Percentiles rank a stretch among this genome's conserved stretches.
Evolutionary conservation across 2,113 vertebrate species (phyloP).

Genomic region (Ornithorhynchus anatinus): DNA sequence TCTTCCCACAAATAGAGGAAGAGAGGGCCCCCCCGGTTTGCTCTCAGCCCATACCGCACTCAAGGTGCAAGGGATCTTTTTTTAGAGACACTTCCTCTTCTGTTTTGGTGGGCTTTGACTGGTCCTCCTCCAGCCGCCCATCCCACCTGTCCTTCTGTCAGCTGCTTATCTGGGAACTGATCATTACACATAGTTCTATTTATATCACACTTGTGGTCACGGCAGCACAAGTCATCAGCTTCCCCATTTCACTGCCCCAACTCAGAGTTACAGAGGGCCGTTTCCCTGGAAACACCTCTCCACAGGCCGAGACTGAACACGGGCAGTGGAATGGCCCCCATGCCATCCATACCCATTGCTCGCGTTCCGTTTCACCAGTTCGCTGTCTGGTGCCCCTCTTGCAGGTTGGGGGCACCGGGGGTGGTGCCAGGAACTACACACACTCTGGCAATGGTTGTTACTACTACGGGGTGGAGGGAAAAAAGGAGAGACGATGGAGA

Average conservation of each 20-base stretch:
- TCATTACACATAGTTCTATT: no score
- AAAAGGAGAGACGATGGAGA: no score
- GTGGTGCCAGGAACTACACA: no score
- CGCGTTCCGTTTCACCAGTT: no score
- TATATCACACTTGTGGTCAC: not conserved
- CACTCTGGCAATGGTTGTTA: not conserved
- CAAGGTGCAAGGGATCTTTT: no score
- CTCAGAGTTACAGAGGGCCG: not conserved
- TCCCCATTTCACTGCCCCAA: not conserved
- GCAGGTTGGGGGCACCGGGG: not conserved
- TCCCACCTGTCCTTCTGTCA: not conserved
- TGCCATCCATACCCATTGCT: no score
- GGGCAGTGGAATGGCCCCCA: not conserved
- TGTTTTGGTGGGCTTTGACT: not conserved
- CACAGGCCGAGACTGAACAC: not conserved
- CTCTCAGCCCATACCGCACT: no score
- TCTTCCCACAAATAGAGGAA: rapidly evolving
- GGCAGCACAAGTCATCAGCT: not conserved
- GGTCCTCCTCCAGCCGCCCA: not conserved
- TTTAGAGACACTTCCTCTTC: no score
- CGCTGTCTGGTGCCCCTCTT: no score
- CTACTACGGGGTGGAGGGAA: not conserved
- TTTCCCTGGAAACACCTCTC: slow-evolving; percentile 29
- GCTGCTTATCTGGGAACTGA: rapidly evolving
- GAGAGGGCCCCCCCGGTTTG: not conserved